Evolutionary conservation across 2,113 vertebrate genomes (phyloP), one percentile per base, ranked within the genome.

Genomic region (Siniperca chuatsi): DNA sequence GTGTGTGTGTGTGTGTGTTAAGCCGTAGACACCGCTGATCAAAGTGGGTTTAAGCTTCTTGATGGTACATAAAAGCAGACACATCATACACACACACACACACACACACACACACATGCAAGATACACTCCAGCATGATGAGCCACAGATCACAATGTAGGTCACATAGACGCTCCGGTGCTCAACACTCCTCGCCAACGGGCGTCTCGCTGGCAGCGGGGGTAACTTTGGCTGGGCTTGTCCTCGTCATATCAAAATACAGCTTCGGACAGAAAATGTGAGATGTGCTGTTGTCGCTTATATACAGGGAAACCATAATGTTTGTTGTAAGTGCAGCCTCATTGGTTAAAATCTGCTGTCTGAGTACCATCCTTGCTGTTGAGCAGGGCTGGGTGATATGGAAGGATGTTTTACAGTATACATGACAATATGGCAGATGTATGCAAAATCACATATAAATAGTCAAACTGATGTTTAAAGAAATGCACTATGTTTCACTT

Each of bases 121-220:
- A 68, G 8, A 58, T 1, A 29, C 62, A 73, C 81, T n/a, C 67
- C 70, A 78, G 42, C 77, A 68, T 75, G 90, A 87, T 92, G 91
- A 92, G 84, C 92, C 90, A 92, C 55, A 62, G 74, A 87, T 87
- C 65, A 61, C 54, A 48, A 80, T 85, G 64, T 85, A 76, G 88
- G 89, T 79, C 87, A 88, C 75, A 75, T 21, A 48, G 33, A 62
- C 15, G 7, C 33, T 52, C 40, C 13, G 29, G 18, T 48, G 71
- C 8, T 37, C 21, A 64, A 33, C 66, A 40, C 6, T 40, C 74
- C 9, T 78, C 46, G 6, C 44, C 75, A 21, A 16, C 35, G 15
- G 66, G 42, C 15, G 13, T 78, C 74, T 81, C 4, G 16, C 44
- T 61, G 69, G 69, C 66, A 55, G 78, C 16, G 4, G 44, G 18